Conservation (phyloP, 2,797 vertebrate species). For the Syngnathus acus region DNA sequence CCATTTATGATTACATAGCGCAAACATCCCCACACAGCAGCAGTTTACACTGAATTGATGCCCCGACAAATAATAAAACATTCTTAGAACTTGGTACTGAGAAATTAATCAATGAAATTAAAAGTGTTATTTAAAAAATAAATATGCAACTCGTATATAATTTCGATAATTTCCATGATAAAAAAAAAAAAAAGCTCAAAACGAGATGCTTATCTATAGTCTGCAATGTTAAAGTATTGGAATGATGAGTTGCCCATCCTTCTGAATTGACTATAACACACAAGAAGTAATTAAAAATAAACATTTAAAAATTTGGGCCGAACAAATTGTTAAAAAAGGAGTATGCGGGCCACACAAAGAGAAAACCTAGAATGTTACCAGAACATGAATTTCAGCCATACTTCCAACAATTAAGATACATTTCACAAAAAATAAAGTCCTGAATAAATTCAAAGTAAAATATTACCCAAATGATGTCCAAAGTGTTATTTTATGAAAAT, state of each 20-base stretch:
- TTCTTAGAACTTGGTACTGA: background rate
- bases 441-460: background rate
- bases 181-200: too few species aligned
- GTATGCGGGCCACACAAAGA: background rate
- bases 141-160: too few species aligned
- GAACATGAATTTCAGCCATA: background rate
- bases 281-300: too few species aligned
- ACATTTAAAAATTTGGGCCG: background rate
- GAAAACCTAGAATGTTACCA: background rate
- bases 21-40: background rate
- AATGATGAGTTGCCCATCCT: too few species aligned
- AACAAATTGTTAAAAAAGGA: background rate
- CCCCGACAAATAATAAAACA: background rate
- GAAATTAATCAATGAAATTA: constrained; percentile 4
- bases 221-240: too few species aligned
- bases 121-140: too few species aligned
- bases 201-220: too few species aligned
- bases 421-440: background rate
- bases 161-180: background rate
- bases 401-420: background rate
- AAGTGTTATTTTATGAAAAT: background rate
- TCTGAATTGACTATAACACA: too few species aligned
- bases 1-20: background rate
- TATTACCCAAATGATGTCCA: background rate
- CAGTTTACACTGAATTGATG: background rate